A percentile compares a stretch with the other conserved stretches of the same genome.
phyloP scores from a whole-genome alignment of 2,888 invertebrate genomes.

The Trachelus iudaicus region DNA sequence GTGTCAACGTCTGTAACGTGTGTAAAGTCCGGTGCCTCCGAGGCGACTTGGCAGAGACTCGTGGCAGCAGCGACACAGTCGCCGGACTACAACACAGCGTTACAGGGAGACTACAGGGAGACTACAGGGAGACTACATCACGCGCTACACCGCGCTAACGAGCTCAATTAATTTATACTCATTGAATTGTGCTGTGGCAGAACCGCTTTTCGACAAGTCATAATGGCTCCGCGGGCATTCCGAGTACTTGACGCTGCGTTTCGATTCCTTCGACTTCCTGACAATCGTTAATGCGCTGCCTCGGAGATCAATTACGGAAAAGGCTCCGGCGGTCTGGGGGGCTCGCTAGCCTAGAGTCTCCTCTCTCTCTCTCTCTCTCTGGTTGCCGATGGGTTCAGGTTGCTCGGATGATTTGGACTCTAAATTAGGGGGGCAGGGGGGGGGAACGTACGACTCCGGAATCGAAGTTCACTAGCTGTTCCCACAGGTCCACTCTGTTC shows the following conservation, averaged over 20 bases:
- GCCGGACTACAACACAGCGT: background rate
- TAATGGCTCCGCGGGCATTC: constrained; percentile 39
- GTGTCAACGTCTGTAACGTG: background rate
- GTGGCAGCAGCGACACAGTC: background rate
- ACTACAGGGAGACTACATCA: constrained; percentile 1
- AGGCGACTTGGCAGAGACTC: background rate
- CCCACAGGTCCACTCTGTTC: constrained; percentile 59
- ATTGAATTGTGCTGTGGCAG: constrained; percentile 41
- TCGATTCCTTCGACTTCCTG: constrained; percentile 11
- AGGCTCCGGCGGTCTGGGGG: background rate
- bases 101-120: constrained; percentile 1
- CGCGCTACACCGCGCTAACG: constrained; percentile 36
- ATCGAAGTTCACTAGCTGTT: constrained; percentile 32
- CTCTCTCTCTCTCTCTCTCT: fast-evolving
- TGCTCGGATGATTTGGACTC: background rate
- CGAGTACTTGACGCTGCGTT: constrained; percentile 38
- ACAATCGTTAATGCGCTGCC: background rate
- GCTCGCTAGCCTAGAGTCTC: background rate
- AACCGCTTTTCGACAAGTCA: constrained; percentile 47
- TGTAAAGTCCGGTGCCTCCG: constrained; percentile 1
- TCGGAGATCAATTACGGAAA: background rate
- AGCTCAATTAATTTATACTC: constrained; percentile 55
- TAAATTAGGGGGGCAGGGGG: background rate
- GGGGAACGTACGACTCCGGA: background rate
- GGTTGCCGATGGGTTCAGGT: background rate